Evolutionary conservation across 2,113 vertebrate genomes (phyloP).

Genomic region (Loxodonta africana): DNA sequence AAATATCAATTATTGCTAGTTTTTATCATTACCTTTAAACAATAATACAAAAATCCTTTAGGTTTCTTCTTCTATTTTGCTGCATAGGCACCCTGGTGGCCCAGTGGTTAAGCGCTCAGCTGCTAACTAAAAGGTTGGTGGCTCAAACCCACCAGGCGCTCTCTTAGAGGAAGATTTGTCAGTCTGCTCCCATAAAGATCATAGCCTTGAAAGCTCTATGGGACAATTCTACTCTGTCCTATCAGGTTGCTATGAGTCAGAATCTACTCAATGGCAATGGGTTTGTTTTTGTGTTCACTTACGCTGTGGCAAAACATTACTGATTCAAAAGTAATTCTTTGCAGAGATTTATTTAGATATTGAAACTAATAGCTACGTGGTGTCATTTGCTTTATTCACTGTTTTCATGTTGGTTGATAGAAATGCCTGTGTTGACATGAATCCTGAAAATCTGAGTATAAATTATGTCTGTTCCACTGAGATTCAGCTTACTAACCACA

Average conservation of each 20-base stretch:
- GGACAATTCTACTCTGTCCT: no score
- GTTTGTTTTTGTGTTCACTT: not conserved
- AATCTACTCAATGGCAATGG: no score
- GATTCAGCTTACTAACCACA: not conserved
- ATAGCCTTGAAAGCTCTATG: no score
- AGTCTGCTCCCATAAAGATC: no score
- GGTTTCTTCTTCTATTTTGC: no score
- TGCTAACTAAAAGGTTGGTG: no score
- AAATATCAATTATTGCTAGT: not conserved
- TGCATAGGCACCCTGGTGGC: no score
- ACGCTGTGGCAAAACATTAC: not conserved
- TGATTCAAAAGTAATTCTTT: not conserved
- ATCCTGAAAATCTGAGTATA: not conserved
- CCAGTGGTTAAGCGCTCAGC: no score
- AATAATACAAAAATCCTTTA: not conserved
- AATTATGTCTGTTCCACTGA: not conserved
- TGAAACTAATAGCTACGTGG: not conserved
- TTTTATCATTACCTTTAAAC: not conserved
- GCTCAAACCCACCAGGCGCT: no score
- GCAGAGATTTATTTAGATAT: constrained; percentile 27
- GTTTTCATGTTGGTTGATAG: constrained; percentile 28
- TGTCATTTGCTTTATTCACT: not conserved
- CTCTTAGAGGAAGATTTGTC: no score
- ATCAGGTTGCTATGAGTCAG: no score
- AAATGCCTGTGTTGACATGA: not conserved